A percentile compares a stretch with the other conserved stretches of the same genome.
These are phyloP conservation scores for Eurosta solidaginis DNA, from an alignment of 1,140 invertebrate genomes.

Conservation along the genomic window DNA sequence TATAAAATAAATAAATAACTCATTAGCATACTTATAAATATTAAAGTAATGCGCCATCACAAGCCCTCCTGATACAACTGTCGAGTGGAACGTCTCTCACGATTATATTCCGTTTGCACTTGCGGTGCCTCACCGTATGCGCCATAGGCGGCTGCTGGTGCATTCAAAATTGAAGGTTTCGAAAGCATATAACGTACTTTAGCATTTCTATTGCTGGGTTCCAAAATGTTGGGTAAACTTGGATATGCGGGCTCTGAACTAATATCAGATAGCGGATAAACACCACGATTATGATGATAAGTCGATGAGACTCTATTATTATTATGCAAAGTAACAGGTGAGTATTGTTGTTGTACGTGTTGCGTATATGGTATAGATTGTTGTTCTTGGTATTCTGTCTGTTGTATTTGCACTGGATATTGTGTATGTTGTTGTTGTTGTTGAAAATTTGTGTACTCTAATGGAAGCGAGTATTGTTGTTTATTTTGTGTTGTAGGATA, in stretches of 20 bases:
- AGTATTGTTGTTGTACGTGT: background rate
- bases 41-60: background rate
- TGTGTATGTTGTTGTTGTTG: background rate
- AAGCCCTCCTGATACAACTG: background rate
- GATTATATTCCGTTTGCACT: background rate
- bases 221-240: background rate
- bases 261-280: background rate
- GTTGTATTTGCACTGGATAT: background rate
- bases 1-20: no score
- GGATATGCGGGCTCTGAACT: background rate
- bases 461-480: background rate
- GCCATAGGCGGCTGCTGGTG: background rate
- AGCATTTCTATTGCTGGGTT: background rate
- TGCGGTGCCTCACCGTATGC: background rate
- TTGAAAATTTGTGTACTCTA: background rate
- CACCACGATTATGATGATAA: background rate
- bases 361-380: background rate
- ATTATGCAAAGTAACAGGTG: background rate
- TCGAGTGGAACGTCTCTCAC: background rate
- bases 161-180: background rate
- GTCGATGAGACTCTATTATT: background rate
- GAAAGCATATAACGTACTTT: background rate
- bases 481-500: background rate
- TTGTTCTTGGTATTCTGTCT: background rate
- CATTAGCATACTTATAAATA: constrained; percentile 12